Evolutionary conservation across 2,888 invertebrate species (phyloP), one percentile per base, ranked within the genome.

Genomic region (Pterostichus madidus): DNA sequence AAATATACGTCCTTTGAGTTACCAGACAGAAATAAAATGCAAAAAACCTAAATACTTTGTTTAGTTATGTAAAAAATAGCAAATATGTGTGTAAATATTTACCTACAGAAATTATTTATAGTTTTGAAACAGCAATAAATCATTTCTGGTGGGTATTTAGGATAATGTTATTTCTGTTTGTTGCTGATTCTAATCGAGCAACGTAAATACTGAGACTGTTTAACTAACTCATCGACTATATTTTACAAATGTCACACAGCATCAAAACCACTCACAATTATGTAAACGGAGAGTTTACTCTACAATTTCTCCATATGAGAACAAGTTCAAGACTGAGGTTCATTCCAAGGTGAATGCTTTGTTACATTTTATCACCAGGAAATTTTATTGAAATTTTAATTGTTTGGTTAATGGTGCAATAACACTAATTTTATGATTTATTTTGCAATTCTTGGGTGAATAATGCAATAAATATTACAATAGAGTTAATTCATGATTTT

Each of bases 401-500:
- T 17, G 53, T 53, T 53, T 53, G 17, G 17, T 13, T 53, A 13
- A 17, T 17, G 53, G 2, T 32, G 17, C 24, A 10, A 11, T 15
- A 24, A 24, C 15, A 59, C 17, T 13, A 64, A 64, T 64, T 24
- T 13, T 64, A 64, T 64, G 64, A 64, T 32, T 35, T 35, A 64
- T 64, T 35, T 13, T 13, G 32, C 35, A 32, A 64, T 64, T 13
- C 35, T 7, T n/a, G 8, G n/a, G 31, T 64, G 64, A 64, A 5
- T 49, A 49, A 49, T 49, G 35, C 13, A 64, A 64, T 64, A 35
- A 64, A 64, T 64, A 64, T 64, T 64, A n/a, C 11, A 11, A 6
- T 24, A 6, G 35, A 35, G 35, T 35, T 32, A 64, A 64, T 64
- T 64, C 13, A 13, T 59, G 2, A 11, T 49, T 49, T 49, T 10